phyloP scores from a whole-genome alignment of 2,797 vertebrate species.

The Hemibagrus guttatus region DNA sequence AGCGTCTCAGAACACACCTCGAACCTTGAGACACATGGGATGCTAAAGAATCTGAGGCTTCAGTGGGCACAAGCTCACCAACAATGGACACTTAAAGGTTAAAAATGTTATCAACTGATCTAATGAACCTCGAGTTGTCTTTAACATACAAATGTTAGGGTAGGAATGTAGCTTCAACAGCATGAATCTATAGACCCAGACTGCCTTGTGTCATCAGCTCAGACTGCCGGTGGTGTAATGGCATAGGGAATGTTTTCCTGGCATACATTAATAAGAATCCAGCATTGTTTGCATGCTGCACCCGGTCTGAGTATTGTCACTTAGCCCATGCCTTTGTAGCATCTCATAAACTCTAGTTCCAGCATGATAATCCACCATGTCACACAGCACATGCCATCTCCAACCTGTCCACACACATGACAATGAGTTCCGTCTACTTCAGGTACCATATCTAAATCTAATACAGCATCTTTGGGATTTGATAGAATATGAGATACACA shows the following conservation, averaged over 20 bases:
- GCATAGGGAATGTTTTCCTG: not conserved
- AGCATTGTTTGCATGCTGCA: not conserved
- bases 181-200: not conserved
- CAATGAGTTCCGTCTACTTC: not conserved
- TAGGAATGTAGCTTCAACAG: not conserved
- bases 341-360: not conserved
- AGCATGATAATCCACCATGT: not conserved
- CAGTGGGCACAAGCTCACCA: not conserved
- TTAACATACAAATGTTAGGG: not conserved
- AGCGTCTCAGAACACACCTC: not conserved
- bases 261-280: not conserved
- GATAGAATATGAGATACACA: not conserved
- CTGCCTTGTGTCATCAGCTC: no score
- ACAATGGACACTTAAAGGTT: not conserved
- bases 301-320: not conserved
- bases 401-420: not conserved
- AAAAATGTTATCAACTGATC: not conserved
- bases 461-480: not conserved
- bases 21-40: not conserved
- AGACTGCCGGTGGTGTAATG: not conserved
- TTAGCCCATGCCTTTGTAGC: not conserved
- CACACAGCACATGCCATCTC: not conserved
- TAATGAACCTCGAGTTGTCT: not conserved
- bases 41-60: not conserved
- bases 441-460: not conserved